phyloP scores from a whole-genome alignment of 1,140 invertebrate species.

The Hyles vespertilio region DNA sequence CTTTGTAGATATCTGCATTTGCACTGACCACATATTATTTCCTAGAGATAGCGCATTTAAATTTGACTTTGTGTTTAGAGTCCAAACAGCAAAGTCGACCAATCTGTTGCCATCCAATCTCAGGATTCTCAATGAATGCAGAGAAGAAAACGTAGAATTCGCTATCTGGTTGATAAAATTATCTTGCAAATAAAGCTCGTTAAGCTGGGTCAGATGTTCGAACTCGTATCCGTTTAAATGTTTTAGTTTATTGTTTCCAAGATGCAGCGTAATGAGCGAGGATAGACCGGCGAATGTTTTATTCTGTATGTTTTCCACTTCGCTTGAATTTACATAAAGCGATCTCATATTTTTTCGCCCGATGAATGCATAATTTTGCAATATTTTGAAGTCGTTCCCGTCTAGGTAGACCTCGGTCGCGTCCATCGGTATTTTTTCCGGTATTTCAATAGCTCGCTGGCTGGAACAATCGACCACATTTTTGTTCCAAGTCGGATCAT shows the following conservation, averaged over 20 bases:
- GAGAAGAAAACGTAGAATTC: conserved; percentile 86
- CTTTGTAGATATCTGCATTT: conserved; percentile 92
- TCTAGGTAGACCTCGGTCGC: conserved; percentile 94
- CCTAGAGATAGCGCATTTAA: conserved; percentile 84
- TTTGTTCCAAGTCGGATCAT: conserved; percentile 93
- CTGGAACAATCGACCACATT: conserved; percentile 94
- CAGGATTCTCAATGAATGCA: conserved; percentile 86
- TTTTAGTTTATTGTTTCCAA: conserved; percentile 89
- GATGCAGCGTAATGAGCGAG: conserved; percentile 87
- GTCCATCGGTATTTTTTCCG: conserved; percentile 93
- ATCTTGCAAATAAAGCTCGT: conserved; percentile 91
- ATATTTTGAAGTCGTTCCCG: conserved; percentile 89
- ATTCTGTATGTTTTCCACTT: conserved; percentile 91
- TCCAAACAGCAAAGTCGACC: conserved; percentile 89
- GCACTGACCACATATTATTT: conserved; percentile 92
- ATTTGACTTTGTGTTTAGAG: conserved; percentile 81
- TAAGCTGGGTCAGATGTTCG: conserved; percentile 86
- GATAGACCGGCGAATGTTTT: conserved; percentile 93
- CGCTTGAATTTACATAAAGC: conserved; percentile 90
- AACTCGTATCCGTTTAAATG: conserved; percentile 92
- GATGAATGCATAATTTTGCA: conserved; percentile 94
- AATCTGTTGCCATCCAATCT: conserved; percentile 90
- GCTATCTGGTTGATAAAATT: conserved; percentile 86
- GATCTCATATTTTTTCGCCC: conserved; percentile 92
- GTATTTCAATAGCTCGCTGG: conserved; percentile 83